phyloP scores from a whole-genome alignment of 2,797 vertebrate species.

The Valencia hispanica region DNA sequence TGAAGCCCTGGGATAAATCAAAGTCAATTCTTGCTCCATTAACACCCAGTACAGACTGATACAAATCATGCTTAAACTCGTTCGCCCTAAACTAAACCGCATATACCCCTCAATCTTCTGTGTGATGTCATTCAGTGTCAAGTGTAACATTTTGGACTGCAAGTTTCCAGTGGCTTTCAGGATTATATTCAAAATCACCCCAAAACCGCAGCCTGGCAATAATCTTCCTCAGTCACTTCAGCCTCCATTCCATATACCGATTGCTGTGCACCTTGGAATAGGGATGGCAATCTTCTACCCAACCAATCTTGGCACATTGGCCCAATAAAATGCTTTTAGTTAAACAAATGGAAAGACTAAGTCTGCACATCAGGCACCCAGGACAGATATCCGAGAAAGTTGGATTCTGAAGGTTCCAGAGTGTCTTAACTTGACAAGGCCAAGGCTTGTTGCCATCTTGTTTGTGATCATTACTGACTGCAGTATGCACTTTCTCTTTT shows the following conservation, averaged over 20 bases:
- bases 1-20: background rate
- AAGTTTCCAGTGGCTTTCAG: background rate
- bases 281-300: background rate
- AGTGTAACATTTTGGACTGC: background rate
- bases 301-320: background rate
- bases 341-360: background rate
- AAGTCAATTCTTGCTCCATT: background rate
- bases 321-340: background rate
- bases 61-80: background rate
- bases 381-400: background rate
- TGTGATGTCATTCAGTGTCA: slow-evolving; percentile 2
- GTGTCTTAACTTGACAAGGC: background rate
- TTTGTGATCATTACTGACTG: background rate
- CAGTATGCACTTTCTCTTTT: background rate
- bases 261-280: background rate
- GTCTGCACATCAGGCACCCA: background rate
- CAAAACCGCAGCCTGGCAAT: background rate
- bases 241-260: background rate
- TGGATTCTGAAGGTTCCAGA: background rate
- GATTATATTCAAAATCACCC: background rate
- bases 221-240: background rate
- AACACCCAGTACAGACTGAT: background rate
- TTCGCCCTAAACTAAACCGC: background rate
- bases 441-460: background rate
- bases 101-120: background rate